A percentile compares a stretch with the other conserved stretches of the same genome.
These are phyloP conservation scores for Centrocercus urophasianus DNA, from an alignment of 2,113 vertebrate species.

Conservation along the genomic window DNA sequence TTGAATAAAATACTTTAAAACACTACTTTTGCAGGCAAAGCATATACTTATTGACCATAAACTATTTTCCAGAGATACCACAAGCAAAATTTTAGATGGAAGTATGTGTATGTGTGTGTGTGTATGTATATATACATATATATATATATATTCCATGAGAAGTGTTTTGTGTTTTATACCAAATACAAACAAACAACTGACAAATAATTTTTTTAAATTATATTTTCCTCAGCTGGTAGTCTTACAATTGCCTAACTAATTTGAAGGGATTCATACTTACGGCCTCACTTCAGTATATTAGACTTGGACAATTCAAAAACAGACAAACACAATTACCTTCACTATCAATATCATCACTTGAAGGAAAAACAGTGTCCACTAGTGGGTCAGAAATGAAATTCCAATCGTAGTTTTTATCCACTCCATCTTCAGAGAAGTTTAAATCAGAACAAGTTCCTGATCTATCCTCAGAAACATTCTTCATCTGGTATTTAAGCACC, in stretches of 20 bases:
- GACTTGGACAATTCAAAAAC: neutral
- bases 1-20: neutral
- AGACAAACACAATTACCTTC: constrained; percentile 81
- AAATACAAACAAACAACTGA: neutral
- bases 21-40: neutral
- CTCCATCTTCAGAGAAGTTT: constrained; percentile 79
- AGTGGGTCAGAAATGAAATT: constrained; percentile 82
- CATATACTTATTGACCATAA: neutral
- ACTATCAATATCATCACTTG: constrained; percentile 87
- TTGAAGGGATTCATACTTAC: neutral
- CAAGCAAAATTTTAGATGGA: neutral
- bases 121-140: too few species aligned
- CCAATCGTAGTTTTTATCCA: constrained; percentile 85
- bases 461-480: constrained; percentile 60
- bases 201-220: neutral
- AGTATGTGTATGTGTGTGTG: neutral
- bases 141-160: neutral
- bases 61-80: neutral
- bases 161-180: neutral
- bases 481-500: constrained; percentile 85
- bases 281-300: neutral
- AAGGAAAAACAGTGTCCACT: constrained; percentile 76
- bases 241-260: neutral
- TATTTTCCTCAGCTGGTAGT: neutral
- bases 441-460: constrained; percentile 64